Conservation (phyloP, 37 sponge, comb jelly and placozoan genomes). For the Tethya wilhelma region DNA sequence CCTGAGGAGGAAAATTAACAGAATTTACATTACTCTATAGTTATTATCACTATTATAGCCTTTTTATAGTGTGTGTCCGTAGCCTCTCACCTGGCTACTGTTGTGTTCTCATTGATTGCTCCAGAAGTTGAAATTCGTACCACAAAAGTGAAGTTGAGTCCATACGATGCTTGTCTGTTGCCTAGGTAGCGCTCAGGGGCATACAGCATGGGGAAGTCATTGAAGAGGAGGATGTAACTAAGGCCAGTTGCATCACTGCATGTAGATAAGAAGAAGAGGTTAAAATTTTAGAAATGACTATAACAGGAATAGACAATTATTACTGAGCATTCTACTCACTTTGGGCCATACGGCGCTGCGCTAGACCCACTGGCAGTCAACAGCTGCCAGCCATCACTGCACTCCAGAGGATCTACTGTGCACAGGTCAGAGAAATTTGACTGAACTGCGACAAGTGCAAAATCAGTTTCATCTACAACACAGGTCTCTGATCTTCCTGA, state of each 20-base stretch:
- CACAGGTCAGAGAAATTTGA: slow-evolving; percentile 47
- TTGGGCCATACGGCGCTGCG: slow-evolving; percentile 34
- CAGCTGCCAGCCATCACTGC: slow-evolving; percentile 59
- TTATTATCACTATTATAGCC: neutral
- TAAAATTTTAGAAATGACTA: neutral
- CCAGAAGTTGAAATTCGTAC: neutral
- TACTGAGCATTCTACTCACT: neutral
- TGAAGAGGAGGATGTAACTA: slow-evolving; percentile 29
- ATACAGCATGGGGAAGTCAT: slow-evolving; percentile 23
- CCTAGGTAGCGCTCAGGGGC: slow-evolving; percentile 57
- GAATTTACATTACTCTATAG: neutral
- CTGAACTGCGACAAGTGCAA: neutral
- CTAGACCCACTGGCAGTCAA: slow-evolving; percentile 4
- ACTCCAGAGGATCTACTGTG: neutral
- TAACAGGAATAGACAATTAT: neutral
- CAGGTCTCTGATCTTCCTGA: slow-evolving; percentile 14
- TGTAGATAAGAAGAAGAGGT: neutral
- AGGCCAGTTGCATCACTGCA: slow-evolving; percentile 46
- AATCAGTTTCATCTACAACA: neutral
- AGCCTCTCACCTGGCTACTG: slow-evolving; percentile 9
- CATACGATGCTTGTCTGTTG: slow-evolving; percentile 38
- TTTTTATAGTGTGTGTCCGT: neutral
- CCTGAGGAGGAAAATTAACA: neutral
- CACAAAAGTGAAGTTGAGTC: slow-evolving; percentile 28
- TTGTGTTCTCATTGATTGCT: neutral